Evolutionary conservation across 2,888 invertebrate species (phyloP), one percentile per base, ranked within the genome.

Genomic region (Pheosia gnoma): DNA sequence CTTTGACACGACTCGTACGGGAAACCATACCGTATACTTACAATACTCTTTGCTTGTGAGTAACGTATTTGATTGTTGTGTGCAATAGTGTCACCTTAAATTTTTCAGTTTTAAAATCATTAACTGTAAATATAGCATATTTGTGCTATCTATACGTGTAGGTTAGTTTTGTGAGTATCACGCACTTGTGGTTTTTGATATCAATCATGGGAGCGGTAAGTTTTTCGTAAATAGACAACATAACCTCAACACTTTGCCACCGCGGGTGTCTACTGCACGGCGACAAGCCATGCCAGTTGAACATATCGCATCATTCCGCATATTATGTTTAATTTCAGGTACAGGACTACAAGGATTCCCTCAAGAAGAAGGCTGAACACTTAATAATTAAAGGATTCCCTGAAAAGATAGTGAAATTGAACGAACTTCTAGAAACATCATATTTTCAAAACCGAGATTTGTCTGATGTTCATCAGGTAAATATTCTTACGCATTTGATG

Each of bases 331-430:
- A 63, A 61, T 85, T 94, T 69, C 91, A 97, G 98, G 97, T 98
- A 76, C 96, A 97, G 90, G 97, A 97, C 78, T 98, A 98, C 91
- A 98, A 98, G 93, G 97, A 98, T 83, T 96, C 96, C 66, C 94
- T 98, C 68, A 98, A 98, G 89, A 95, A 95, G 72, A 97, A 98
- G 94, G 98, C 98, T 10, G 99, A 99, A 85, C 96, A 96, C 74
- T 93, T 99, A 66, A 96, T 99, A 65, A 94, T 98, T 65, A 97
- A 96, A 88, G 97, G 97, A 57, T 98, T 99, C 88, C 99, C 99
- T 9, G 97, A 97, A 82, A 98, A 98, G 89, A 98, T 99, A 76
- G 96, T 98, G 7, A 96, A 97, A 85, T 94, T 99, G 66, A 98
- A 98, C 92, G 96, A 96, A 74, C 91, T 98, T 65, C 93, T 99